phyloP scores from a whole-genome alignment of 2,113 vertebrate species.

The Phoxinus phoxinus region DNA sequence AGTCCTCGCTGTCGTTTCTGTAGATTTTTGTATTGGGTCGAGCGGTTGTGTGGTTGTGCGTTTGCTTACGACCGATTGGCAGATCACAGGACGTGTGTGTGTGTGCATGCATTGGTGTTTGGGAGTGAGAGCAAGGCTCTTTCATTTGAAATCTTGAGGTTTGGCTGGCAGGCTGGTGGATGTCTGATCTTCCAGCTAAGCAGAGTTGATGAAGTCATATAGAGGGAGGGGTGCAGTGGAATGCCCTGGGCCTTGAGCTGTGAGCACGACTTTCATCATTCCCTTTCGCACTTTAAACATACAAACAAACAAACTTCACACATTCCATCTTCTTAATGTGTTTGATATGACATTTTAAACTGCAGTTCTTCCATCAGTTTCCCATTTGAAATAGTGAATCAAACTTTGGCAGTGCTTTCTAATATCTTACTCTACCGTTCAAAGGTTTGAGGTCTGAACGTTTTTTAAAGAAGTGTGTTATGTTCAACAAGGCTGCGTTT shows the following conservation, averaged over 20 bases:
- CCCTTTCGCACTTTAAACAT: constrained; percentile 21
- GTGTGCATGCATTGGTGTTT: constrained; percentile 37
- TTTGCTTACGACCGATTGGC: constrained; percentile 65
- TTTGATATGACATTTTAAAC: not conserved
- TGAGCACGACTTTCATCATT: not conserved
- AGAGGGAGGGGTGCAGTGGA: constrained; percentile 18
- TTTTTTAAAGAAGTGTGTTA: not conserved
- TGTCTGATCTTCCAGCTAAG: constrained; percentile 58
- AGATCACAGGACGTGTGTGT: constrained; percentile 35
- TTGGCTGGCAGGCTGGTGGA: constrained; percentile 46
- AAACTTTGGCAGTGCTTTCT: not conserved
- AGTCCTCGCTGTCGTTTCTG: constrained; percentile 61
- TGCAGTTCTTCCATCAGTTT: not conserved
- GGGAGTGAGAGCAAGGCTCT: constrained; percentile 24
- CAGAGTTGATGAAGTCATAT: constrained; percentile 44
- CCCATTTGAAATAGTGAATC: not conserved
- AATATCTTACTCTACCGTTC: not conserved
- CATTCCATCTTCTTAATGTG: not conserved
- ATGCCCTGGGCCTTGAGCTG: constrained; percentile 23
- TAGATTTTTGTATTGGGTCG: constrained; percentile 36
- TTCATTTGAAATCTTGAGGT: constrained; percentile 64
- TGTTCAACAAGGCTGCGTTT: not conserved
- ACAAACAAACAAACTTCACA: constrained; percentile 22
- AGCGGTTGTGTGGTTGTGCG: constrained; percentile 49
- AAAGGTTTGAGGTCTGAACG: not conserved